A percentile compares a stretch with the other conserved stretches of the same genome.
Conservation (phyloP, 2,797 vertebrate genomes). For the Australoheros facetus region DNA sequence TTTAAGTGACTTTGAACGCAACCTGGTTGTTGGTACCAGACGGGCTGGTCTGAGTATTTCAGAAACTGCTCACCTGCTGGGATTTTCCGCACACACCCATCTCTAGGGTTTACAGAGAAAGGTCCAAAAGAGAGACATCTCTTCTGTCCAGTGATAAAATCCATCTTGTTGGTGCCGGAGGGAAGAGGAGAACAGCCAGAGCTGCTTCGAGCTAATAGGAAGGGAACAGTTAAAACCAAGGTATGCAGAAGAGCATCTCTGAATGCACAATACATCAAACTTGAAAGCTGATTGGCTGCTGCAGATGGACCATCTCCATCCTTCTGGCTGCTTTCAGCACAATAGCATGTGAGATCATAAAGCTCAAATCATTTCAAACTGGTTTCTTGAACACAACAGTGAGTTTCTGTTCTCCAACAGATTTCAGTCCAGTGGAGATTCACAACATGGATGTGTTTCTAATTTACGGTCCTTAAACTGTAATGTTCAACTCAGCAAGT, state of each 20-base stretch:
- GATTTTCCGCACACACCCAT: not conserved
- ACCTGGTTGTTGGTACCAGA: not conserved
- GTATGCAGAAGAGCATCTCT: not conserved
- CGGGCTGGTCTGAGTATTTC: not conserved
- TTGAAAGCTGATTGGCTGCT: not conserved
- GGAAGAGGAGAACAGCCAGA: fast-evolving
- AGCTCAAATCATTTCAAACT: not conserved
- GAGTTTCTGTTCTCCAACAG: not conserved
- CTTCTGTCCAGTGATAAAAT: not conserved
- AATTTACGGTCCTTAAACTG: not conserved
- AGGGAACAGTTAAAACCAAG: too few relatives aligned
- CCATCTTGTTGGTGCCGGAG: not conserved
- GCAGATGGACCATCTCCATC: too few relatives aligned
- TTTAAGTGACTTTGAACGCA: not conserved
- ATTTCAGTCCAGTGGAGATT: not conserved
- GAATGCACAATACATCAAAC: not conserved
- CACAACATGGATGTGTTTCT: not conserved
- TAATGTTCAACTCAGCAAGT: not conserved
- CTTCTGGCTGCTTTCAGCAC: not conserved
- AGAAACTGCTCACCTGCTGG: not conserved
- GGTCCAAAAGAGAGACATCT: not conserved
- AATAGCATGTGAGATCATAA: not conserved
- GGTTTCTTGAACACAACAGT: too few relatives aligned
- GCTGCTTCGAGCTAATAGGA: not conserved
- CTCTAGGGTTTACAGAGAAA: not conserved